These are phyloP conservation scores for Podarcis cretensis DNA, from an alignment of 2,113 vertebrate species.

Conservation along the genomic window DNA sequence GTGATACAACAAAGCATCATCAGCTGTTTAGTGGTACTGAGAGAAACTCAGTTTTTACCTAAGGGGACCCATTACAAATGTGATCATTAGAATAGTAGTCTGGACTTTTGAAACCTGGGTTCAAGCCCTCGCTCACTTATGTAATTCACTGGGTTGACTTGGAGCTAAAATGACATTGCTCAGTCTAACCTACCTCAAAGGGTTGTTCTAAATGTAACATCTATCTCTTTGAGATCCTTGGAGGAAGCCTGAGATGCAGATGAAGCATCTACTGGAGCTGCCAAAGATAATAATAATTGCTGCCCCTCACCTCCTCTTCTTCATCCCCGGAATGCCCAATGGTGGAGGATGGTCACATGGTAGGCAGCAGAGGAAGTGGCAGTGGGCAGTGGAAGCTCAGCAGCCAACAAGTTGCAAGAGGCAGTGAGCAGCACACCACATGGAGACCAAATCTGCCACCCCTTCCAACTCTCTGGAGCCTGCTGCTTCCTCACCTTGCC, in stretches of 20 bases:
- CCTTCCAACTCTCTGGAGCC: background rate
- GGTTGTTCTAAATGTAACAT: background rate
- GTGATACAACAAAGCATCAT: background rate
- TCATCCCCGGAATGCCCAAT: no score
- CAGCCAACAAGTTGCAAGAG: no score
- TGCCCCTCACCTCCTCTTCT: no score
- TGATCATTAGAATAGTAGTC: background rate
- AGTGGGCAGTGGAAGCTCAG: no score
- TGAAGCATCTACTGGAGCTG: background rate
- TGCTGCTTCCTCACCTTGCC: background rate
- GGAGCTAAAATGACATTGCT: background rate
- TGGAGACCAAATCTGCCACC: background rate
- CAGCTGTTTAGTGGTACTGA: background rate
- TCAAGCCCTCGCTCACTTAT: background rate
- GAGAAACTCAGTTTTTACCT: background rate
- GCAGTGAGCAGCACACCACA: no score
- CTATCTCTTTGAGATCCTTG: background rate
- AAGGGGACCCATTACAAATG: background rate
- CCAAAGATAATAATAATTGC: no score
- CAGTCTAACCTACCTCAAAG: background rate
- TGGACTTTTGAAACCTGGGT: background rate
- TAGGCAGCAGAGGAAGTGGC: no score
- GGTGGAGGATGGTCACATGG: no score
- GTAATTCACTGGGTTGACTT: background rate
- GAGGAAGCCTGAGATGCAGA: background rate